phyloP scores from a whole-genome alignment of 2,797 vertebrate species.

The Moxostoma hubbsi region DNA sequence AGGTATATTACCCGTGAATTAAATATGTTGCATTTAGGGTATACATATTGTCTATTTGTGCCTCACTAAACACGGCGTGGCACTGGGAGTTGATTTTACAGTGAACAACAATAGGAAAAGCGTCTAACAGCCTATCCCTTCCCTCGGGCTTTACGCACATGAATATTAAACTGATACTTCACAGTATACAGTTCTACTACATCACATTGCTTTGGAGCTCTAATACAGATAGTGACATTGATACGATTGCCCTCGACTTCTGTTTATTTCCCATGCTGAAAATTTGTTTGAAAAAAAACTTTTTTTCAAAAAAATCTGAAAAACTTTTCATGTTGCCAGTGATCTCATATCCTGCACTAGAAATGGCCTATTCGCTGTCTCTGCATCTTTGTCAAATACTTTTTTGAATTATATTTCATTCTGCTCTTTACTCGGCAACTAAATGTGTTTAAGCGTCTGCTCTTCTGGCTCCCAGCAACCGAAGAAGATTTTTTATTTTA shows the following conservation, averaged over 20 bases:
- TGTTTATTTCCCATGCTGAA: constrained; percentile 22
- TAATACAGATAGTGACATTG: constrained; percentile 22
- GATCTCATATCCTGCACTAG: constrained; percentile 4
- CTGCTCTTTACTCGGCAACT: background rate
- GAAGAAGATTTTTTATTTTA: too few species aligned
- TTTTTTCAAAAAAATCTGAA: too few species aligned
- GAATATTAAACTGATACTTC: constrained; percentile 36
- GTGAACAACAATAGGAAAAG: constrained; percentile 16
- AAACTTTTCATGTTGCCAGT: constrained; percentile 17
- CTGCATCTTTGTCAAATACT: background rate
- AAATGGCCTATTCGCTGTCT: background rate
- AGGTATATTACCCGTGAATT: constrained; percentile 15
- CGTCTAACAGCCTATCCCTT: constrained; percentile 31
- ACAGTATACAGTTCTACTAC: constrained; percentile 3
- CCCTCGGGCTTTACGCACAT: constrained; percentile 33
- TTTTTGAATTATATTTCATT: background rate
- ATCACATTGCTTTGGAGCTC: constrained; percentile 13
- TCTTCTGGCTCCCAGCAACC: background rate
- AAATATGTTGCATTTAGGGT: constrained; percentile 8
- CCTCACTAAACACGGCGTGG: constrained; percentile 10
- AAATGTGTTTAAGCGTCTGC: background rate
- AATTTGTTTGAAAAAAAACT: too few species aligned
- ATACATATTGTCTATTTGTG: constrained; percentile 6
- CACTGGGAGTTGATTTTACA: constrained; percentile 41
- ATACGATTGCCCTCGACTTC: constrained; percentile 28